Percentiles rank a stretch among this genome's conserved stretches.
phyloP scores from a whole-genome alignment of 2,797 vertebrate genomes.

The Pangasius macronema region DNA sequence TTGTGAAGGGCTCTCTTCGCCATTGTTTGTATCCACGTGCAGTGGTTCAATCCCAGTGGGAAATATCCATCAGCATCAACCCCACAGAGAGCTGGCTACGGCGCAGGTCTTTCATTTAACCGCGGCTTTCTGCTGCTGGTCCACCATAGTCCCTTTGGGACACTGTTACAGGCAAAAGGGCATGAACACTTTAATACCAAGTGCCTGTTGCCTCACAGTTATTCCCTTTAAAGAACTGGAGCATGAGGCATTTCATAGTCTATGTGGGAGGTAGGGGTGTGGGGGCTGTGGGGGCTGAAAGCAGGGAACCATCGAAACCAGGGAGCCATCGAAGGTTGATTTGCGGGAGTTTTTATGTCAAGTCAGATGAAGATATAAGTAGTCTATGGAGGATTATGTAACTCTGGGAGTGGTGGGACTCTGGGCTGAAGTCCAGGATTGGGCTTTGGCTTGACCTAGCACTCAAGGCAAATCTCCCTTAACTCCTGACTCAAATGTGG shows the following conservation, averaged over 20 bases:
- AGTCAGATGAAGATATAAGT: constrained; percentile 16
- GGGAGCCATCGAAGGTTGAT: background rate
- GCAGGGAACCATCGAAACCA: background rate
- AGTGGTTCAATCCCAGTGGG: constrained; percentile 43
- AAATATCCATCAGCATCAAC: constrained; percentile 49
- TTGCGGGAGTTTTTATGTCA: background rate
- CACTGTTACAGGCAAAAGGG: background rate
- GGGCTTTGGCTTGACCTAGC: constrained; percentile 14
- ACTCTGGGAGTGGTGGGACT: constrained; percentile 48
- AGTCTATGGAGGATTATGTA: constrained; percentile 43
- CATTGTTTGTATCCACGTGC: constrained; percentile 52
- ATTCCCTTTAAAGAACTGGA: background rate
- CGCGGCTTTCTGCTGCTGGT: background rate
- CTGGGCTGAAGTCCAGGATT: constrained; percentile 50
- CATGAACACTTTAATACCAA: background rate
- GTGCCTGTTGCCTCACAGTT: background rate
- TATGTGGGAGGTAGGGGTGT: too few species aligned
- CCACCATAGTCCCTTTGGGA: background rate
- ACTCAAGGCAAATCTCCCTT: constrained; percentile 32
- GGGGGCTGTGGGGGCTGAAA: background rate
- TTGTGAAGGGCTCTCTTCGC: constrained; percentile 48
- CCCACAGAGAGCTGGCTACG: constrained; percentile 21
- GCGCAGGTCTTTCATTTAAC: constrained; percentile 25
- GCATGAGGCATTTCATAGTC: background rate
- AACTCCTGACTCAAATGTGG: constrained; percentile 38